phyloP scores from a whole-genome alignment of 2,888 invertebrate genomes.

The Fragum fragum region DNA sequence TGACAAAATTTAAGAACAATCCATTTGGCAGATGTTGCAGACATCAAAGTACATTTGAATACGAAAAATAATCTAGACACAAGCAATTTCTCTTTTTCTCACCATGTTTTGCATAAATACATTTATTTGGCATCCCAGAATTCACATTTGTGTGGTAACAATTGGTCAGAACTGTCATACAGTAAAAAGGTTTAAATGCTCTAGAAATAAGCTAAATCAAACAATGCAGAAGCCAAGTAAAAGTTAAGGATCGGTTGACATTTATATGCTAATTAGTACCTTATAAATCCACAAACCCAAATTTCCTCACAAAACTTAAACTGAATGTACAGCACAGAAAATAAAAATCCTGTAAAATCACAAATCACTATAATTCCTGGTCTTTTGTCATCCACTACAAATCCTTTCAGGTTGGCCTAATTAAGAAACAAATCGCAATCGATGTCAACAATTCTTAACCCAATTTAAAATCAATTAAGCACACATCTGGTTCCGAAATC shows the following conservation, averaged over 20 bases:
- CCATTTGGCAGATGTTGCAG: too few species aligned
- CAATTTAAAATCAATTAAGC: conserved; percentile 24
- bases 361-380: not conserved
- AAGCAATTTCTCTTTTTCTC: conserved; percentile 14
- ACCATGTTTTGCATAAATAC: not conserved
- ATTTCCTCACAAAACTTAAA: not conserved
- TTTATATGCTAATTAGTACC: conserved; percentile 10
- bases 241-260: not conserved
- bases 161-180: not conserved
- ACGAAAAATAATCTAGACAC: not conserved
- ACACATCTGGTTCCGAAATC: not conserved
- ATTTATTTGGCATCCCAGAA: not conserved
- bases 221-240: too few species aligned
- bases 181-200: too few species aligned
- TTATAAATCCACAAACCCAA: conserved; percentile 3
- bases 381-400: not conserved
- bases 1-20: too few species aligned
- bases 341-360: not conserved
- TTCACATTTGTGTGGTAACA: not conserved
- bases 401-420: not conserved
- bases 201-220: not conserved
- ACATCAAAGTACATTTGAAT: not conserved
- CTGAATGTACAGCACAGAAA: not conserved
- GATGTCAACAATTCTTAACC: not conserved
- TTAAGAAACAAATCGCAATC: not conserved